These are phyloP conservation scores for Heliconius hermathena DNA, from an alignment of 1,140 invertebrate species.

Conservation along the genomic window DNA sequence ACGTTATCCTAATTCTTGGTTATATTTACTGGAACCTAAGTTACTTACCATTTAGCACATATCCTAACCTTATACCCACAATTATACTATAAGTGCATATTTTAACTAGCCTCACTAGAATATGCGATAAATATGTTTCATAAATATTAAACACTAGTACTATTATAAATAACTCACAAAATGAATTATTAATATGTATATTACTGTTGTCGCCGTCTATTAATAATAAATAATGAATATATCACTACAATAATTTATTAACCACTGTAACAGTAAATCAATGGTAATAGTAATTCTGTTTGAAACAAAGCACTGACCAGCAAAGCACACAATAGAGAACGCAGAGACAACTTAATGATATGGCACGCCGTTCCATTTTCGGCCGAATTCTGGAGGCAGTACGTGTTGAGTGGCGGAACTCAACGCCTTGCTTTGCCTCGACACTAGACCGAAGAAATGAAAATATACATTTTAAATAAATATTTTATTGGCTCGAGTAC, in stretches of 20 bases:
- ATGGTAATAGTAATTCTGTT: neutral
- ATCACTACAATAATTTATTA: neutral
- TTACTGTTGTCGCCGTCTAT: neutral
- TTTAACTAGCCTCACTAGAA: neutral
- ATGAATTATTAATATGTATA: neutral
- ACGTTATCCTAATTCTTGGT: too few species aligned
- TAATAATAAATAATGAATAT: neutral
- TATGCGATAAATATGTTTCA: neutral
- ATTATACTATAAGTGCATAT: neutral
- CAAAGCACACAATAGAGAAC: too few species aligned
- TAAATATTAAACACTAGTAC: neutral
- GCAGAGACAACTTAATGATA: too few species aligned
- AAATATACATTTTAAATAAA: too few species aligned
- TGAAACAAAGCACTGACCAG: neutral
- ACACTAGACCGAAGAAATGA: too few species aligned
- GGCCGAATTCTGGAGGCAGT: too few species aligned
- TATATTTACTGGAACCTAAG: too few species aligned
- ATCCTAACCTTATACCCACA: neutral
- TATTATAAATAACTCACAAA: neutral
- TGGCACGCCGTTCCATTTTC: too few species aligned
- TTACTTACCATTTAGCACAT: too few species aligned
- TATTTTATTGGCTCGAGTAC: too few species aligned
- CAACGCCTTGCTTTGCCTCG: too few species aligned
- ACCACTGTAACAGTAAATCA: neutral
- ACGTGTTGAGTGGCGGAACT: too few species aligned